Conservation (phyloP, 2,113 vertebrate genomes). For the Daboia siamensis region DNA sequence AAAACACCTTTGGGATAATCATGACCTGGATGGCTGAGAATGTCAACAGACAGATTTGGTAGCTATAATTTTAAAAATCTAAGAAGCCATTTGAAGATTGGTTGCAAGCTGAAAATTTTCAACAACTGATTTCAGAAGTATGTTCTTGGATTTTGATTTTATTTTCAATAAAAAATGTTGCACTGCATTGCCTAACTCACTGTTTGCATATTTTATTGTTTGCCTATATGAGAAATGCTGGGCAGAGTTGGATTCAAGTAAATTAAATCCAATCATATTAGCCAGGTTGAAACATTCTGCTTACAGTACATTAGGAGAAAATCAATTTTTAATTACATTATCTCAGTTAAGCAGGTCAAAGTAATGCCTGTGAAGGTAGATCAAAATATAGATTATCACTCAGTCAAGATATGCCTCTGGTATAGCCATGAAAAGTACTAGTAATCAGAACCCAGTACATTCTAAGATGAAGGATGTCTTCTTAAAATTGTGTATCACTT, state of each 20-base stretch:
- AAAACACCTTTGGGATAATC: neutral
- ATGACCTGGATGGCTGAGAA: neutral
- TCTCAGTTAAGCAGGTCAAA: neutral
- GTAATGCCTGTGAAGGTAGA: neutral
- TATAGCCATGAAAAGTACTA: neutral
- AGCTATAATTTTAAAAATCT: neutral
- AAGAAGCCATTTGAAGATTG: neutral
- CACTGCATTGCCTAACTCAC: neutral
- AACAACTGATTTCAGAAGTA: neutral
- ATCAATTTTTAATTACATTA: neutral
- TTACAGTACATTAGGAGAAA: neutral
- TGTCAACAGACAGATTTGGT: neutral
- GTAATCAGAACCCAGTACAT: neutral
- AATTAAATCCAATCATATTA: neutral
- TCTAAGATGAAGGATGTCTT: neutral
- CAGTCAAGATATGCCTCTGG: neutral
- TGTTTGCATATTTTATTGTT: neutral
- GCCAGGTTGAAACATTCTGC: neutral
- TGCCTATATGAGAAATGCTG: neutral
- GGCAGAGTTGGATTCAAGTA: neutral
- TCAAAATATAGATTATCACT: neutral
- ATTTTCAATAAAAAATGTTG: neutral
- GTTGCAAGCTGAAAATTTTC: neutral
- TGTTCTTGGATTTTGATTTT: accelerated
- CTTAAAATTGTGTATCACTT: neutral